A percentile compares a stretch with the other conserved stretches of the same genome.
phyloP scores from a whole-genome alignment of 2,797 vertebrate genomes.

The Ficedula albicollis region DNA sequence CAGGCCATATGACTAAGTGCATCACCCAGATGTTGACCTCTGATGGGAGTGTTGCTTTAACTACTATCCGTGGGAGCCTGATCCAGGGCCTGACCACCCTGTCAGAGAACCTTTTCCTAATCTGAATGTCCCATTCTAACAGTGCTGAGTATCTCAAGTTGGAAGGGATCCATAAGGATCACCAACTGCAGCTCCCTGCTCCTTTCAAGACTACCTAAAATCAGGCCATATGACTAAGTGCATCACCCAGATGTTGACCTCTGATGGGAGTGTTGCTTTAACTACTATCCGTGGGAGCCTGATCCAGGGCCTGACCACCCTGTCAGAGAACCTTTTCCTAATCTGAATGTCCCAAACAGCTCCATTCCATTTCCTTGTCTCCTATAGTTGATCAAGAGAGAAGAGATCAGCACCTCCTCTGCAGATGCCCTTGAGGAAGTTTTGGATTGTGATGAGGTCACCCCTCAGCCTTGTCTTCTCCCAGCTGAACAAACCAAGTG shows the following conservation, averaged over 20 bases:
- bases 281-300: background rate
- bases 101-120: background rate
- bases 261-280: background rate
- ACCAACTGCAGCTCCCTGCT: background rate
- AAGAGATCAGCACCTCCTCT: background rate
- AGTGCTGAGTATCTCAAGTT: background rate
- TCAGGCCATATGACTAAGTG: background rate
- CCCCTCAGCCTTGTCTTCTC: background rate
- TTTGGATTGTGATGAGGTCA: background rate
- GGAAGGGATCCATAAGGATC: background rate
- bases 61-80: background rate
- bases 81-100: background rate
- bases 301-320: background rate
- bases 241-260: background rate
- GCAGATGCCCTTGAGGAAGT: background rate
- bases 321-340: background rate
- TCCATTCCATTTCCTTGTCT: background rate
- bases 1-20: background rate
- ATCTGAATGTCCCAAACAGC: background rate
- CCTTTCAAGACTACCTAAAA: background rate
- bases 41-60: background rate
- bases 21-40: background rate
- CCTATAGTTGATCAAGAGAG: background rate
- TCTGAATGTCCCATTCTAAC: background rate
- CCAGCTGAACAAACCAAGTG: background rate